Conservation (phyloP, 2,797 vertebrate species). For the Thaleichthys pacificus region DNA sequence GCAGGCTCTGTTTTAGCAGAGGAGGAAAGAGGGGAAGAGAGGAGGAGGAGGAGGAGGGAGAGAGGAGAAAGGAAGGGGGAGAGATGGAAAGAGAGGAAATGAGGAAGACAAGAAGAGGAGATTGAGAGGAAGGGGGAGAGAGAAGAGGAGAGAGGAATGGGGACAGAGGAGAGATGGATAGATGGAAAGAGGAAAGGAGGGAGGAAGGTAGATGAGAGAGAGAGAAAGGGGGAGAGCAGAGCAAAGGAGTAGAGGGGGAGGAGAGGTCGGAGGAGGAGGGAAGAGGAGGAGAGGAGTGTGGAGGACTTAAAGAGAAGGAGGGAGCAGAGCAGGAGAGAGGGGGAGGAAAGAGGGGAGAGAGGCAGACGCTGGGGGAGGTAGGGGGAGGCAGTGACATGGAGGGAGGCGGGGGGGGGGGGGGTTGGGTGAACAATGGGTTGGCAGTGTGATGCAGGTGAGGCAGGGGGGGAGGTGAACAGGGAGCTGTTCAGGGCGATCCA, state of each 20-base stretch:
- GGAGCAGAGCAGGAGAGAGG: neutral
- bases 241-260: too few species aligned
- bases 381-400: neutral
- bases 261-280: neutral
- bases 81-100: neutral
- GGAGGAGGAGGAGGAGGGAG: neutral
- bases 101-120: neutral
- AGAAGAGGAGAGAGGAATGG: neutral
- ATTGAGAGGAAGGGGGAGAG: neutral
- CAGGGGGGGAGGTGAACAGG: neutral
- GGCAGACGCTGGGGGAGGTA: neutral
- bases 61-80: neutral
- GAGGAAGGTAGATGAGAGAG: too few species aligned
- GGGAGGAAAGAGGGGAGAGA: neutral
- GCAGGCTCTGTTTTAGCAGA: conserved; percentile 44
- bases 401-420: neutral
- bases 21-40: neutral
- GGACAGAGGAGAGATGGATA: neutral
- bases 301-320: neutral
- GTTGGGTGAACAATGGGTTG: neutral
- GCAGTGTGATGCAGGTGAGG: neutral
- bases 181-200: neutral
- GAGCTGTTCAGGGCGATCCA: neutral
- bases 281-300: neutral
- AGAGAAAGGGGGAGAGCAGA: neutral